A percentile compares a stretch with the other conserved stretches of the same genome.
These are phyloP conservation scores for Apis laboriosa DNA, from an alignment of 1,140 invertebrate genomes.

Conservation along the genomic window DNA sequence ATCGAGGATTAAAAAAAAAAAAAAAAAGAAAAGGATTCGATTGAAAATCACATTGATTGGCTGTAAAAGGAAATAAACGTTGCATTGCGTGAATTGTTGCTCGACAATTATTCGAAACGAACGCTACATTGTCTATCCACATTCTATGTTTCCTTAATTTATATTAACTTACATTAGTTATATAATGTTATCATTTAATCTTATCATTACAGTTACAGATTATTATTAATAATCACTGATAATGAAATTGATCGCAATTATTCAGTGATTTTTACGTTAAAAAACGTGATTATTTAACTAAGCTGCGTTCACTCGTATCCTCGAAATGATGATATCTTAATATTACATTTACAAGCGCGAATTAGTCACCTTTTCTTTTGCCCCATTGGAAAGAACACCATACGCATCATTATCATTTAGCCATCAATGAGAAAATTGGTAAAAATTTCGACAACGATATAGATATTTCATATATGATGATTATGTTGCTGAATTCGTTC, in stretches of 20 bases:
- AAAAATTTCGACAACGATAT: slow-evolving; percentile 34
- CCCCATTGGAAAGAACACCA: neutral
- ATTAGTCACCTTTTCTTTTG: neutral
- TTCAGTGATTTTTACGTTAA: neutral
- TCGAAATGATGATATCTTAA: neutral
- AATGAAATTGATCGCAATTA: neutral
- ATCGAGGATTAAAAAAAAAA: neutral
- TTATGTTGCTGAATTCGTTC: neutral
- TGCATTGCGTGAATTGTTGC: slow-evolving; percentile 17
- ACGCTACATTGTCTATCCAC: slow-evolving; percentile 20
- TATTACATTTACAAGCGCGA: neutral
- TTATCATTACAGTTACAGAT: neutral
- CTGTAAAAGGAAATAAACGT: neutral
- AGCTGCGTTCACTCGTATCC: neutral
- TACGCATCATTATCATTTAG: slow-evolving; percentile 8
- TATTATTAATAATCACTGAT: neutral
- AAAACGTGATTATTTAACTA: neutral
- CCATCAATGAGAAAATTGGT: slow-evolving; percentile 24
- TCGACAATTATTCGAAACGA: slow-evolving; percentile 15
- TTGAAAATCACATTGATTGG: neutral
- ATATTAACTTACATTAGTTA: slow-evolving; percentile 16
- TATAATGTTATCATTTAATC: slow-evolving; percentile 7
- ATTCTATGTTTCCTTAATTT: slow-evolving; percentile 28
- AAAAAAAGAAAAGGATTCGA: neutral
- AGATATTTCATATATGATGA: neutral